Conservation (phyloP, 2,888 invertebrate genomes). For the Odontothrips loti region DNA sequence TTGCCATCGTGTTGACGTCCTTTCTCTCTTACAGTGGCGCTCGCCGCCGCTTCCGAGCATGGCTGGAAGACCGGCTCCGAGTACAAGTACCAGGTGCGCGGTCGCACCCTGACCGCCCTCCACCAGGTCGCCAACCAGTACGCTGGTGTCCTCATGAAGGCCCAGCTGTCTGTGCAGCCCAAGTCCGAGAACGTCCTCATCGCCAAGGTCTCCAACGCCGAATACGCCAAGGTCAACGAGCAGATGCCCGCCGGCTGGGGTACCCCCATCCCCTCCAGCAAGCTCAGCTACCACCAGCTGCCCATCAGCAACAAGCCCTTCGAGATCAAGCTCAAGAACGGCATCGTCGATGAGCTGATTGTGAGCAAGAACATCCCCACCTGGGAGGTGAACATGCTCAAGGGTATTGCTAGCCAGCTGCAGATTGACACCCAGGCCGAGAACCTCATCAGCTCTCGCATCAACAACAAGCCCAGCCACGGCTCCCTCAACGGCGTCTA, state of each 20-base stretch:
- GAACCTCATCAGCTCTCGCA: constrained; percentile 50
- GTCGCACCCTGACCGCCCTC: constrained; percentile 54
- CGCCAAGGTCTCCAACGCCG: constrained; percentile 51
- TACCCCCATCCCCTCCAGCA: constrained; percentile 48
- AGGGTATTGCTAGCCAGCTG: constrained; percentile 63
- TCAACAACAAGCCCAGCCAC: constrained; percentile 44
- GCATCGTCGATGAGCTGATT: constrained; percentile 56
- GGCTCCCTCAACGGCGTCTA: constrained; percentile 50
- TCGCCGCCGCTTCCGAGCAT: constrained; percentile 37
- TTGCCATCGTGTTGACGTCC: no score
- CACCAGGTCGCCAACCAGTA: constrained; percentile 55
- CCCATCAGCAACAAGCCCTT: constrained; percentile 57
- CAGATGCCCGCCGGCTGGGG: constrained; percentile 52
- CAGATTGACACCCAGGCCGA: constrained; percentile 63
- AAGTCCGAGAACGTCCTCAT: constrained; percentile 47
- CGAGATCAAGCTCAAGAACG: constrained; percentile 58
- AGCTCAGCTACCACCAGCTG: constrained; percentile 54
- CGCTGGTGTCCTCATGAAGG: constrained; percentile 54
- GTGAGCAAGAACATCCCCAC: constrained; percentile 54
- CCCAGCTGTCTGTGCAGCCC: constrained; percentile 54
- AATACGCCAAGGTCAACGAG: constrained; percentile 55
- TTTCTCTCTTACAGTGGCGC: constrained; percentile 30
- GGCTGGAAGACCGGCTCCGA: constrained; percentile 58
- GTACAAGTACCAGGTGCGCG: constrained; percentile 57
- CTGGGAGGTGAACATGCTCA: constrained; percentile 65